These are phyloP conservation scores for Suricata suricatta DNA, from an alignment of 2,113 vertebrate species.

Conservation along the genomic window DNA sequence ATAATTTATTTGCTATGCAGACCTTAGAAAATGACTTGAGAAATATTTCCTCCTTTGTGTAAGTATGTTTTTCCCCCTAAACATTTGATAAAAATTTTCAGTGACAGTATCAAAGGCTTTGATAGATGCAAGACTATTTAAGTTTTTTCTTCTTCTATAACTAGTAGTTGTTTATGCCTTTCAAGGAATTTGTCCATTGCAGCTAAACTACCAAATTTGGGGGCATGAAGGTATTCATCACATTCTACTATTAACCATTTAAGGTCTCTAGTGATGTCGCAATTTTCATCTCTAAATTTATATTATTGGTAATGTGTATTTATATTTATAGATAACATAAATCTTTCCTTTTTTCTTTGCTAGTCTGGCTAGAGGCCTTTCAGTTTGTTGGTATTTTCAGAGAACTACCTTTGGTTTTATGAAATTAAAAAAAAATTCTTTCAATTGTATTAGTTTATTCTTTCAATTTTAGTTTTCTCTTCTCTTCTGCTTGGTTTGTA, in stretches of 20 bases:
- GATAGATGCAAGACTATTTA: neutral
- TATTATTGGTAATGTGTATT: neutral
- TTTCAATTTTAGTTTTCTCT: neutral
- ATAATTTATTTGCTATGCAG: neutral
- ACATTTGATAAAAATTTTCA: neutral
- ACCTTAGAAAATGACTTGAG: neutral
- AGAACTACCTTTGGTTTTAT: neutral
- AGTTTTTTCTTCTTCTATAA: neutral
- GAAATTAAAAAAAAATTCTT: neutral
- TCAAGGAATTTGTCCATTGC: neutral
- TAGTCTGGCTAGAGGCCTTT: neutral
- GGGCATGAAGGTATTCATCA: neutral
- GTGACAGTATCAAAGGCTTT: neutral
- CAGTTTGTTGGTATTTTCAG: neutral
- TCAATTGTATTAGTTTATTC: neutral
- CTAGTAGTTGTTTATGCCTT: neutral
- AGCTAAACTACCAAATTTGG: neutral
- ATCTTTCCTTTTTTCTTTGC: neutral
- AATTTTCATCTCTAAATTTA: neutral
- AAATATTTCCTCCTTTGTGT: neutral
- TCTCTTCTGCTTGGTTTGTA: neutral
- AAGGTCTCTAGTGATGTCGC: neutral
- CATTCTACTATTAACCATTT: neutral
- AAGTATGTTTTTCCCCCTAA: neutral
- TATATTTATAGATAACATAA: neutral